These are phyloP conservation scores for Calliopsis andreniformis DNA, from an alignment of 1,140 invertebrate genomes.

Conservation along the genomic window DNA sequence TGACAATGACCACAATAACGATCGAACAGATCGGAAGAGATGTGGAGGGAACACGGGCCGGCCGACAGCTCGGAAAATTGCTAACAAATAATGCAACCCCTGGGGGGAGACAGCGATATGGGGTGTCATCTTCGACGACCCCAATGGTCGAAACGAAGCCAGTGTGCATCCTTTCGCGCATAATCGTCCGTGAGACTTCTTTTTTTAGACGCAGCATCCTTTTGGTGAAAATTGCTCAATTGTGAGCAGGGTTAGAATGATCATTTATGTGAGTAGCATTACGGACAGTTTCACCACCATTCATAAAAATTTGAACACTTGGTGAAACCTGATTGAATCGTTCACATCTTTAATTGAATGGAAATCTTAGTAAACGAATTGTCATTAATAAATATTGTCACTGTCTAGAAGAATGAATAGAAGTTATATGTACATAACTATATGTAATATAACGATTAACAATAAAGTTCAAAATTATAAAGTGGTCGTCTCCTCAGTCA, in stretches of 20 bases:
- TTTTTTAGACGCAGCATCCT: background rate
- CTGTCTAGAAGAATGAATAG: too few relatives aligned
- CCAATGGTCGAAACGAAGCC: slow-evolving; percentile 43
- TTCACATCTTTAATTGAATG: too few relatives aligned
- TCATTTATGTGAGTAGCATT: too few relatives aligned
- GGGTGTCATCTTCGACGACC: slow-evolving; percentile 52
- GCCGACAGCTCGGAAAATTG: slow-evolving; percentile 69
- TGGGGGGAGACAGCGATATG: slow-evolving; percentile 55
- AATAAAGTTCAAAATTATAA: too few relatives aligned
- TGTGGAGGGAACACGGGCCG: slow-evolving; percentile 31
- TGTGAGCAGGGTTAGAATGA: background rate
- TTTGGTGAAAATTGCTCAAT: background rate
- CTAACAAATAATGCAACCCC: slow-evolving; percentile 67
- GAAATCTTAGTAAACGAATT: too few relatives aligned
- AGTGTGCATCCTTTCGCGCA: slow-evolving; percentile 58
- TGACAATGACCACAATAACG: slow-evolving; percentile 71
- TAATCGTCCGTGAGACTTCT: slow-evolving; percentile 56
- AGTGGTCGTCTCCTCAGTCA: too few relatives aligned
- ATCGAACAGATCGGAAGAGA: slow-evolving; percentile 65
- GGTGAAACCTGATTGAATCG: too few relatives aligned
- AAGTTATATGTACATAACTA: too few relatives aligned
- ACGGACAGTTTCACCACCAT: too few relatives aligned
- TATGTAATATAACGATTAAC: too few relatives aligned
- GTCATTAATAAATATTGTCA: too few relatives aligned
- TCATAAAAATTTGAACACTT: too few relatives aligned